These are phyloP conservation scores for Colletes gigas DNA, from an alignment of 1,140 invertebrate species.

Conservation along the genomic window DNA sequence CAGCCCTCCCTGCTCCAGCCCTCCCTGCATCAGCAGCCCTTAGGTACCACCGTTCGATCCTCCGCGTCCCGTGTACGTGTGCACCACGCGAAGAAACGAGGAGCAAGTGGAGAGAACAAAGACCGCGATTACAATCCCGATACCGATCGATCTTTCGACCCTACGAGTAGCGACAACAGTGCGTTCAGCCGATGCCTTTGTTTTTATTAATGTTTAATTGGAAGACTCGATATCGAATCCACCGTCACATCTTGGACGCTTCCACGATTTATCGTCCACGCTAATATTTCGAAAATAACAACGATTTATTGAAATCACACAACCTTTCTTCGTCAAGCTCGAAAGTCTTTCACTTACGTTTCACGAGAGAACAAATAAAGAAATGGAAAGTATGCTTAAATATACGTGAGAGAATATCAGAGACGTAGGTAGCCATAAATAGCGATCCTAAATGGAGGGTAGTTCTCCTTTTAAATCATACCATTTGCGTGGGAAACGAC, in stretches of 20 bases:
- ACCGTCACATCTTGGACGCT: neutral
- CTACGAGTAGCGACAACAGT: neutral
- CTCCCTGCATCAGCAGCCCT: constrained; percentile 9
- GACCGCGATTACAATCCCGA: constrained; percentile 53
- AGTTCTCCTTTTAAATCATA: too few relatives aligned
- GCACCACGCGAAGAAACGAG: neutral
- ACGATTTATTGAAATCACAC: too few relatives aligned
- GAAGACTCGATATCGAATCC: neutral
- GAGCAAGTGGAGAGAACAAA: constrained; percentile 28
- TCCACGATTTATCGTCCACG: neutral
- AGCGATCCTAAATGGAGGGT: too few relatives aligned
- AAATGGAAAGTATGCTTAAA: too few relatives aligned
- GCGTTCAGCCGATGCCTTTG: neutral
- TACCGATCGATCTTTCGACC: constrained; percentile 59
- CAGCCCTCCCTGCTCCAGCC: constrained; percentile 25
- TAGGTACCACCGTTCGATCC: constrained; percentile 1
- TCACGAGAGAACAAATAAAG: too few relatives aligned
- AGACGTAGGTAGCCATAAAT: too few relatives aligned
- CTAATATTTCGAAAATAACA: too few relatives aligned
- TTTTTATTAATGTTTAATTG: constrained; percentile 10
- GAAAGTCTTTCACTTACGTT: too few relatives aligned
- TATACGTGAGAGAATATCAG: too few relatives aligned
- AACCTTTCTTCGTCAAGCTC: too few relatives aligned
- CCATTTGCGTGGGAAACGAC: too few relatives aligned
- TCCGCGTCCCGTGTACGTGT: neutral